Percentiles rank a stretch among this genome's conserved stretches.
Evolutionary conservation across 1,140 invertebrate genomes (phyloP).

Genomic region (Anastatus disparis): DNA sequence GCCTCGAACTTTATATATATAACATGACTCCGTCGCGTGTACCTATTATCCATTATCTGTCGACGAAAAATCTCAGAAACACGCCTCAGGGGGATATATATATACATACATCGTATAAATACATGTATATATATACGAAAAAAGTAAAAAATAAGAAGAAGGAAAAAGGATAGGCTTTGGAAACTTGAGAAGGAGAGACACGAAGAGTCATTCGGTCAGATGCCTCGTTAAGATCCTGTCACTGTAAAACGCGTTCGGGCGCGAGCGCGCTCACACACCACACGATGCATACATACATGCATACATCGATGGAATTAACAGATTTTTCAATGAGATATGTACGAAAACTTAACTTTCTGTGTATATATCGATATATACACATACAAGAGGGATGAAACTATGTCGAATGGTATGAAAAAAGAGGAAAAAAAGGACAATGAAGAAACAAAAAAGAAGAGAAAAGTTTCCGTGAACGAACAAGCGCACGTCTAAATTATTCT

Average conservation of each 20-base stretch:
- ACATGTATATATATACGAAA: no score
- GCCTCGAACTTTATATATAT: not conserved
- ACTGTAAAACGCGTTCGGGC: slow-evolving; percentile 42
- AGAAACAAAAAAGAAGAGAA: not conserved
- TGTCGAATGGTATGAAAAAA: not conserved
- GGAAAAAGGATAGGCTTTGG: no score
- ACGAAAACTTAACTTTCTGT: no score
- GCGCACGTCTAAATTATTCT: slow-evolving; percentile 40
- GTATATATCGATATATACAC: no score
- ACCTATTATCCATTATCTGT: slow-evolving; percentile 11
- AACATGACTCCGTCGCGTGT: not conserved
- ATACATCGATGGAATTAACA: slow-evolving; percentile 50
- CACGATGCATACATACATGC: no score
- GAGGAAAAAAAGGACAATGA: not conserved
- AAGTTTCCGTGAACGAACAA: not conserved
- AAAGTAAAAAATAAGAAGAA: no score
- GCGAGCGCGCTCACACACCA: no score
- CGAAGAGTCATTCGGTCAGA: slow-evolving; percentile 48
- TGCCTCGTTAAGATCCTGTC: slow-evolving; percentile 63
- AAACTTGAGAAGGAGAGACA: no score
- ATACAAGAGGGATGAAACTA: slow-evolving; percentile 7
- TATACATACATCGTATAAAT: no score
- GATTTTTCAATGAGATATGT: slow-evolving; percentile 49
- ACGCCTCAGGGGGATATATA: slow-evolving; percentile 1
- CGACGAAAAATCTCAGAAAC: not conserved